Base-by-base conservation (phyloP, 2,113 vertebrate species). In the Prietella phreatophila region DNA sequence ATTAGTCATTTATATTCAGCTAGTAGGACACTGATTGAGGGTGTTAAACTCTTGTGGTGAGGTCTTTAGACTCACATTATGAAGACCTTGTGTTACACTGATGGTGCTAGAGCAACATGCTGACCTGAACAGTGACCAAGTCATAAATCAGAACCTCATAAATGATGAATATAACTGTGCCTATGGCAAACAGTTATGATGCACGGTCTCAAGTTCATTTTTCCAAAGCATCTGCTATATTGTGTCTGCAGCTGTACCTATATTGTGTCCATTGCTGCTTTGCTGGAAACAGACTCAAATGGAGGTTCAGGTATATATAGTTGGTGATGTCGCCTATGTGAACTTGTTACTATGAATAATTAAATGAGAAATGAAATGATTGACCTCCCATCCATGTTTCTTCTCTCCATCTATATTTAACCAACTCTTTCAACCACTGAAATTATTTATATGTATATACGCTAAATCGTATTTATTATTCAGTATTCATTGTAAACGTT, bases 321-420 rank as follows among this genome's bases (percentile, higher is more conserved):
- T 47, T 33, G 13, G 76, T 17, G 25, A 85, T 87, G 82, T 76
- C 42, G 67, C 58, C 20, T 76, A 85, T 85, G 75, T 88, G 76
- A 83, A 86, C 78, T 22, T 84, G 53, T 81, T 65, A 15, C 42
- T 33, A 84, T 87, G 82, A 87, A 89, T 90, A 89, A 89, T 90
- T 85, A 76, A 90, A 89, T 87, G 55, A 83, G 47, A 82, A 91
- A 88, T 89, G 85, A 73, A 82, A 20, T 78, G 91, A 88, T 91
- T 92, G 90, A 90, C 91, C 85, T 88, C 86, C 87, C 81, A 86
- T 89, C 87, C 85, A 81, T 88, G 89, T 73, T 61, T 87, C 75
- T 73, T 89, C 86, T 91, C 81, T 90, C 89, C 89, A 93, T 94
- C 82, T 89, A 95, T 95, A 94, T 95, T 94, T 95, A 88, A 94